Evolutionary conservation across 2,797 vertebrate genomes (phyloP).

Genomic region (Clarias platycephalus): DNA sequence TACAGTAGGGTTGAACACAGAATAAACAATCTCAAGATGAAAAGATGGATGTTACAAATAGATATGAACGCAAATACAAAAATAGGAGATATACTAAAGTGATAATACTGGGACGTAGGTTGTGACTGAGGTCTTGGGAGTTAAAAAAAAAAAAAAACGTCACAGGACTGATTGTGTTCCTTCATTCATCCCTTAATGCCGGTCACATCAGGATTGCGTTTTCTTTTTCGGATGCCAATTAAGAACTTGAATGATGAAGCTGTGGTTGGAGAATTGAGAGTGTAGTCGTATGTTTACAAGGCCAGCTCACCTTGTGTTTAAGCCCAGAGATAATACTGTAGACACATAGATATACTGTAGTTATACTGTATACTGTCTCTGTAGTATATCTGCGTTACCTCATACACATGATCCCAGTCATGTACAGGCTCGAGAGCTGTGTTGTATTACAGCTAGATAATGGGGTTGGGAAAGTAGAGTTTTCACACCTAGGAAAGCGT

Average conservation of each 20-base stretch:
- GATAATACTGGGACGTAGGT: neutral
- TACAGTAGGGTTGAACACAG: neutral
- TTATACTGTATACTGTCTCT: neutral
- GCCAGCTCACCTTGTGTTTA: neutral
- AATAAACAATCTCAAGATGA: neutral
- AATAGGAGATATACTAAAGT: neutral
- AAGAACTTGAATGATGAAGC: neutral
- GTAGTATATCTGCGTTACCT: neutral
- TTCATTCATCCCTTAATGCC: neutral
- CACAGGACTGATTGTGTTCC: neutral
- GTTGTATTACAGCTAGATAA: conserved; percentile 31
- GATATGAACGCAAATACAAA: neutral
- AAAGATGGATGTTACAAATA: neutral
- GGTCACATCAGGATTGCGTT: neutral
- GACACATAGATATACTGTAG: neutral
- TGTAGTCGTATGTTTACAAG: neutral
- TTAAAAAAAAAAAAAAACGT: neutral
- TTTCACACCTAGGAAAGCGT: conserved; percentile 39
- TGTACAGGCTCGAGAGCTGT: neutral
- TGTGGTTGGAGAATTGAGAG: neutral
- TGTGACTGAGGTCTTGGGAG: neutral
- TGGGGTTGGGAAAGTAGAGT: conserved; percentile 8
- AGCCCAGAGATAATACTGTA: neutral
- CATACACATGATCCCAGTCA: neutral
- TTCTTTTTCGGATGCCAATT: neutral